Percentiles rank a stretch among this genome's conserved stretches.
Conservation (phyloP, 2,113 vertebrate species). For the Antechinus flavipes region DNA sequence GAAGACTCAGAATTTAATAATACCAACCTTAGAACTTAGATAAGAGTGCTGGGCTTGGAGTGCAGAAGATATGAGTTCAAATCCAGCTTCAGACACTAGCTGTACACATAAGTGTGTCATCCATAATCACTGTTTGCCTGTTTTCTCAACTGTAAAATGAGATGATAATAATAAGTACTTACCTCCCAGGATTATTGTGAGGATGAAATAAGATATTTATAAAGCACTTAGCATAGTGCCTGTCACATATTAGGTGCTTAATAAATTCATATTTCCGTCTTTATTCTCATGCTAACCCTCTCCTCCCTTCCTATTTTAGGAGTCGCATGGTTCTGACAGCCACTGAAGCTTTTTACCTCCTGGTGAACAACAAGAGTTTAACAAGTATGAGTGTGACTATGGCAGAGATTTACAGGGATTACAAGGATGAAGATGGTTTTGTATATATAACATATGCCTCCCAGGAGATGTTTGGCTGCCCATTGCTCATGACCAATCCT, state of each 20-base stretch:
- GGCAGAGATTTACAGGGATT: slow-evolving; percentile 93
- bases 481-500: neutral
- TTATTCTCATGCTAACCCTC: too few species aligned
- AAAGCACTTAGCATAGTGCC: neutral
- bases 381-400: slow-evolving; percentile 92
- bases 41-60: neutral
- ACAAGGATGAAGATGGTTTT: slow-evolving; percentile 95
- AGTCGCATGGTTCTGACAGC: slow-evolving; percentile 92
- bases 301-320: slow-evolving; percentile 75
- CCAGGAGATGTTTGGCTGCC: slow-evolving; percentile 93
- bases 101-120: neutral
- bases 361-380: slow-evolving; percentile 90
- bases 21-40: neutral
- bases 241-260: too few species aligned
- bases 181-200: neutral
- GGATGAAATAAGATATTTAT: neutral
- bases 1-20: neutral
- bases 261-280: slow-evolving; percentile 1
- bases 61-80: neutral
- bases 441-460: slow-evolving; percentile 96
- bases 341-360: slow-evolving; percentile 93
- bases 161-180: neutral
- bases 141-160: neutral
- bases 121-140: neutral
- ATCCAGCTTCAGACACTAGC: neutral